phyloP scores from a whole-genome alignment of 2,113 vertebrate genomes.

The Phocoena sinus region DNA sequence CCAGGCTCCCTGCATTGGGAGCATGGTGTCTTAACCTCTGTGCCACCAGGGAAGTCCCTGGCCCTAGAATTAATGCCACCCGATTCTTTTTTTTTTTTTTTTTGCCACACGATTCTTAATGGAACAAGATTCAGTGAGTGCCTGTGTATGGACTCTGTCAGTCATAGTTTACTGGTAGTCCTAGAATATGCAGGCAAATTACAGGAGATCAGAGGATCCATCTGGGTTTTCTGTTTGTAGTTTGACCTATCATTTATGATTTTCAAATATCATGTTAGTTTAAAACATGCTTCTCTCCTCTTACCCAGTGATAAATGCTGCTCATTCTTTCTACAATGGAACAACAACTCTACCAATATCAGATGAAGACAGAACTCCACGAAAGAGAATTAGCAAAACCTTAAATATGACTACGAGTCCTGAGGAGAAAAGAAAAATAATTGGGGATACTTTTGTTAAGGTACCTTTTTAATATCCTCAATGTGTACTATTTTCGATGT shows the following conservation, averaged over 20 bases:
- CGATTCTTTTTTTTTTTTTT: neutral
- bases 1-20: too few species aligned
- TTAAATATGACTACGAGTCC: constrained; percentile 99
- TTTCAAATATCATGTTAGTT: neutral
- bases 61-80: neutral
- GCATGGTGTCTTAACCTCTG: too few species aligned
- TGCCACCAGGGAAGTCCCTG: too few species aligned
- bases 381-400: constrained; percentile 98
- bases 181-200: neutral
- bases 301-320: constrained; percentile 94
- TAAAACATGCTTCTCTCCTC: neutral
- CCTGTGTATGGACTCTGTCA: neutral
- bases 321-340: constrained; percentile 98
- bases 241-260: neutral
- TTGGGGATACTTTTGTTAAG: constrained; percentile 99
- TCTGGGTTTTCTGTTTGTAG: neutral
- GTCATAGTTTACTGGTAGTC: neutral
- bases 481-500: neutral
- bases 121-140: neutral
- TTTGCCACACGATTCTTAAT: neutral
- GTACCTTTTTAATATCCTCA: constrained; percentile 72
- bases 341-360: constrained; percentile 98
- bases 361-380: constrained; percentile 95
- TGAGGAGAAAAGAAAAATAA: constrained; percentile 98
- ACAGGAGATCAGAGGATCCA: neutral